These are phyloP conservation scores for Spodoptera litura DNA, from an alignment of 1,140 invertebrate genomes.

Conservation along the genomic window DNA sequence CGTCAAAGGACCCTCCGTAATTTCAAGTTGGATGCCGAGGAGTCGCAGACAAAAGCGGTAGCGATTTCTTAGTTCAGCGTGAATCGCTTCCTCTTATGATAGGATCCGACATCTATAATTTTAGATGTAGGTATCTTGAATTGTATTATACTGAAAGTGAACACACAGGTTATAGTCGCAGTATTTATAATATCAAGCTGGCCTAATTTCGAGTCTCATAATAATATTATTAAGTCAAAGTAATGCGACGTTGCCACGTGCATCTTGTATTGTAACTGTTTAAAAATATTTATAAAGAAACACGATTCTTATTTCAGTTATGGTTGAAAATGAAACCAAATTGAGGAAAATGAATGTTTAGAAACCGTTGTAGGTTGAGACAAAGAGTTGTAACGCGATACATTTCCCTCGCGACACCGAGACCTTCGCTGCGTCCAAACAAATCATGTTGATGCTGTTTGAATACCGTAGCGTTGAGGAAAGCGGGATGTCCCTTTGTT, in stretches of 20 bases:
- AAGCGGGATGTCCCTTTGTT: neutral
- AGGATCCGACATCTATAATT: neutral
- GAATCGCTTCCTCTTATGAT: neutral
- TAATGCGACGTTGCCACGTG: no score
- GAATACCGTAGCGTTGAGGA: neutral
- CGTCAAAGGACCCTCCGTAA: constrained; percentile 54
- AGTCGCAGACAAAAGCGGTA: constrained; percentile 27
- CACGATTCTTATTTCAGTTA: no score
- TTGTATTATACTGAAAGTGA: no score
- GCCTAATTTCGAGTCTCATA: no score
- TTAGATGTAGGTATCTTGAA: no score
- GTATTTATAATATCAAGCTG: no score
- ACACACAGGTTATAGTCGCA: no score
- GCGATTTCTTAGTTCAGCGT: constrained; percentile 7
- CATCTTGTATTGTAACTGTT: no score
- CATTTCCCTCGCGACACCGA: neutral
- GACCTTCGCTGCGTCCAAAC: neutral
- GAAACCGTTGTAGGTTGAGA: neutral
- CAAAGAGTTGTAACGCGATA: constrained; percentile 16
- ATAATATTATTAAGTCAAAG: no score
- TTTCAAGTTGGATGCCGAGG: constrained; percentile 31
- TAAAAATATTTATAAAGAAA: no score
- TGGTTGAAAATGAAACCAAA: neutral
- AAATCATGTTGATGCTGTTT: neutral
- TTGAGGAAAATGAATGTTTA: neutral